Evolutionary conservation across 2,797 vertebrate genomes (phyloP).

Genomic region (Macrochelys suwanniensis): DNA sequence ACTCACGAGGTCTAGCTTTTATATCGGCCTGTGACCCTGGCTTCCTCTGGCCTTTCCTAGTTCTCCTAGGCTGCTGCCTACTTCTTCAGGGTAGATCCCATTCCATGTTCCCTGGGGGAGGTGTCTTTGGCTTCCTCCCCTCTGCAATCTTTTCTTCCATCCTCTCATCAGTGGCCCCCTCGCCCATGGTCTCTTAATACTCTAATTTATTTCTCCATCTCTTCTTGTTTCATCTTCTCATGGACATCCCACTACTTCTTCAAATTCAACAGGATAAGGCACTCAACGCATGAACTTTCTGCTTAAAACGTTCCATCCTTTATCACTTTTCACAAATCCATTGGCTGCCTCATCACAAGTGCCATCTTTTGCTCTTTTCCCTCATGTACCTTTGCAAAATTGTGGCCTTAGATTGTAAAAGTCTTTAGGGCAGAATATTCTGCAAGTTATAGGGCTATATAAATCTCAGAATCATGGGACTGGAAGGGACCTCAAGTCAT

Average conservation of each 20-base stretch:
- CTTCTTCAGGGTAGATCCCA: not conserved
- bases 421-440: not conserved
- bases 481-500: no score
- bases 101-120: not conserved
- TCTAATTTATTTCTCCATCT: not conserved
- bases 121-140: no score
- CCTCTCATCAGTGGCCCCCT: not conserved
- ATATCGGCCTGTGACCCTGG: not conserved
- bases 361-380: not conserved
- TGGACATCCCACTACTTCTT: fast-evolving
- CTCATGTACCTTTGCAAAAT: not conserved
- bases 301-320: not conserved
- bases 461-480: not conserved
- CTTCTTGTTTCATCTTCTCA: not conserved
- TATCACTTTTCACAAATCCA: not conserved
- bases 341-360: not conserved
- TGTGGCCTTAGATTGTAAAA: not conserved
- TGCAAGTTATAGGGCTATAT: not conserved
- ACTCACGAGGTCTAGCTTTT: not conserved
- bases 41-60: not conserved
- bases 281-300: not conserved
- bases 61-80: not conserved
- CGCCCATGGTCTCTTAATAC: not conserved
- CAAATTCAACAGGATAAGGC: not conserved
- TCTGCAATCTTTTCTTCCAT: not conserved